These are phyloP conservation scores for Teinopalpus imperialis DNA, from an alignment of 2,888 invertebrate species.

Conservation along the genomic window DNA sequence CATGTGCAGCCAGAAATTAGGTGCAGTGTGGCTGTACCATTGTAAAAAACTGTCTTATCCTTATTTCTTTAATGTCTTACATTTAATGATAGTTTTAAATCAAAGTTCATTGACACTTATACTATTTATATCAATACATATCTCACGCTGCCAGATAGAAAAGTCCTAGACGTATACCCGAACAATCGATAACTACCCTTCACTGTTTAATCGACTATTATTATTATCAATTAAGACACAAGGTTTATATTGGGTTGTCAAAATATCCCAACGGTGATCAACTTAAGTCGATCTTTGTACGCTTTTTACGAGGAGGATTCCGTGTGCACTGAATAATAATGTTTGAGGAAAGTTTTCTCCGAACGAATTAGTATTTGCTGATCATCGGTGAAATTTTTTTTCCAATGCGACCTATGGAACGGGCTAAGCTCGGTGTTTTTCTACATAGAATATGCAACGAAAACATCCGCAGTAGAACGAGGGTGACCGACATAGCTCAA, in stretches of 20 bases:
- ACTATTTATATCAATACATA: constrained; percentile 19
- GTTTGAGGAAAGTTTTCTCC: constrained; percentile 20
- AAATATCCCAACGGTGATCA: neutral
- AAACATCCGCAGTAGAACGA: no score
- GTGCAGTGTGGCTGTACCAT: no score
- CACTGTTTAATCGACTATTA: neutral
- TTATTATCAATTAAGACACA: neutral
- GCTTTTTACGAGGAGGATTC: constrained; percentile 22
- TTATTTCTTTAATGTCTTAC: no score
- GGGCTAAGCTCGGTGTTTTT: no score
- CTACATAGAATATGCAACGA: no score
- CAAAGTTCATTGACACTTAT: constrained; percentile 15
- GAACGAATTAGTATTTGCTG: neutral
- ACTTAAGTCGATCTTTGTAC: constrained; percentile 2
- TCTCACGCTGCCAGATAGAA: constrained; percentile 22
- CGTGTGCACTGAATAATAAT: constrained; percentile 25
- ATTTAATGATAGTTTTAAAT: neutral
- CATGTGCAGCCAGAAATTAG: no score
- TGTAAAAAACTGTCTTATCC: no score
- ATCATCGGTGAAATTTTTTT: constrained; percentile 7
- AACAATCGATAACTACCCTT: neutral
- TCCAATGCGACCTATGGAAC: no score
- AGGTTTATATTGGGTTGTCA: constrained; percentile 1
- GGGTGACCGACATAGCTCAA: no score
- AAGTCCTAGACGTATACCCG: constrained; percentile 7